A percentile compares a stretch with the other conserved stretches of the same genome.
These are phyloP conservation scores for Oscheius onirici DNA, from an alignment of 2,888 invertebrate species.

Conservation along the genomic window DNA sequence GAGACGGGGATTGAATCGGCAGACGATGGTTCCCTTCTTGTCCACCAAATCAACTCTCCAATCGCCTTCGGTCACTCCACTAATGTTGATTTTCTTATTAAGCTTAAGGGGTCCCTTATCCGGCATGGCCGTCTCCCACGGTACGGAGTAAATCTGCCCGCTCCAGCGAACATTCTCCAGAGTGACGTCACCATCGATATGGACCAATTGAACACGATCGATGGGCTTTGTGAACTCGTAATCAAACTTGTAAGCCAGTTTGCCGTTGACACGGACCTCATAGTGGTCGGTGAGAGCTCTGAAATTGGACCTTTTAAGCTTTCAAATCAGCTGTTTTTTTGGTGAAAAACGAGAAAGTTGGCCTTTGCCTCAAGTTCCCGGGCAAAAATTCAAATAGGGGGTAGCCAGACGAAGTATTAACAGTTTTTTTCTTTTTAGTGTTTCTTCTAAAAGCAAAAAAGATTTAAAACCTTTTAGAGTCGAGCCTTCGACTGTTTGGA, in stretches of 20 bases:
- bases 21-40: constrained; percentile 65
- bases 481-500: too few species aligned
- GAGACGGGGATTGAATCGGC: constrained; percentile 71
- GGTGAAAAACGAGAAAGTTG: too few species aligned
- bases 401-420: too few species aligned
- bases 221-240: constrained; percentile 55
- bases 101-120: constrained; percentile 50
- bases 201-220: constrained; percentile 58
- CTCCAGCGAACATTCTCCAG: constrained; percentile 65
- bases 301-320: constrained; percentile 19
- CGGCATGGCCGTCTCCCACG: constrained; percentile 65
- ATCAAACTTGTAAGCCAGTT: constrained; percentile 63
- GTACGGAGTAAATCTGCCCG: constrained; percentile 63
- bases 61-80: constrained; percentile 67
- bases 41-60: constrained; percentile 67
- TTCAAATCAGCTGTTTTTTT: too few species aligned
- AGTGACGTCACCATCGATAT: constrained; percentile 58
- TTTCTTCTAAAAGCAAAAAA: not conserved
- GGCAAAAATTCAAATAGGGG: too few species aligned
- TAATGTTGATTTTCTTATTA: constrained; percentile 55
- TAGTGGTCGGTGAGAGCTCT: constrained; percentile 64
- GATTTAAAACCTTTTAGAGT: too few species aligned
- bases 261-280: constrained; percentile 64
- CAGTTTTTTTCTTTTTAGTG: too few species aligned
- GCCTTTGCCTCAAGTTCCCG: too few species aligned